Evolutionary conservation across 2,888 invertebrate genomes (phyloP), one percentile per base, ranked within the genome.

Genomic region (Chaetoderma sp.): DNA sequence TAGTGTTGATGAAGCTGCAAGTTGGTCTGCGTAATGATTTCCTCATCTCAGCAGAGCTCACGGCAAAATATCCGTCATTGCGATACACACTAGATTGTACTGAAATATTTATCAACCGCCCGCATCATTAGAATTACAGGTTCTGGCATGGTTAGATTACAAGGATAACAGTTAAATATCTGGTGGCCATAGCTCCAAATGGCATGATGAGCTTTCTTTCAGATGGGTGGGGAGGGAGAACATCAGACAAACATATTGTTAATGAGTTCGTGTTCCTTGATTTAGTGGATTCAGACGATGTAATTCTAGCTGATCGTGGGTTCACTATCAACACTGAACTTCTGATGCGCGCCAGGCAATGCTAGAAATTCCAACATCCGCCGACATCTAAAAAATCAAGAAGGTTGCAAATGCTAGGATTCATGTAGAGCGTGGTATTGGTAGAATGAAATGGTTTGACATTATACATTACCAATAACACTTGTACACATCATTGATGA

Each of bases 401-500:
- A 57, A 45, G 33, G 47, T 71, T 23, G 68, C 68, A 5, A 73
- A 70, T 66, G 52, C 45, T 6, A 30, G 70, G 28, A 72, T 73
- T 49, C 68, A 66, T 63, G 72, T 70, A 4, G 73, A 73, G 39
- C 27, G 63, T n/a, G 70, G 60, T 10, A 73, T 72, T 21, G 50
- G 57, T 16, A 27, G 73, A 33, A 28, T 73, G 50, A 73, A 73
- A 42, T 54, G 36, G 47, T 73, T 70, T 27, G 10, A 27, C 16
- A 68, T 73, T 36, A 59, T 21, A 55, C 57, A 23, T 13, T 73
- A 30, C 72, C 73, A 23, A 47, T 73, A 10, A 60, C 50, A 16
- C 47, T 73, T 4, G 52, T 70, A 3, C 68, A 66, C 13, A n/a
- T 62, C 8, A 36, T 67, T 10, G 67, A 73, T 62, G 65, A 73